Evolutionary conservation across 1,140 invertebrate genomes (phyloP), one percentile per base, ranked within the genome.

Genomic region (Hirudo medicinalis): DNA sequence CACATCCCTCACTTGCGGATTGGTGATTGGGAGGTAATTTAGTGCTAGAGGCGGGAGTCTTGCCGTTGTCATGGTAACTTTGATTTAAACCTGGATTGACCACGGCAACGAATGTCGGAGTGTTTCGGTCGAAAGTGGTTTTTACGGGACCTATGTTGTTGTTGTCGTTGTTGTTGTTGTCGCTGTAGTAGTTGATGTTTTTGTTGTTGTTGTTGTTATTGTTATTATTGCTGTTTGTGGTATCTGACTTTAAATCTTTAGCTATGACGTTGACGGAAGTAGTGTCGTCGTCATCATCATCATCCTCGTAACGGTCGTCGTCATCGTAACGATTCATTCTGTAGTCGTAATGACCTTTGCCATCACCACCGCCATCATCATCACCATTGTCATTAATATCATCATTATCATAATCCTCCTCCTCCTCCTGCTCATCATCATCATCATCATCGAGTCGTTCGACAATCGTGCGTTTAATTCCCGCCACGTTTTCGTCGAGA

Each of bases 81-180:
- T 49, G 43, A 49, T 49, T 49, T 49, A 49, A 5, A 49, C 43
- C 43, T 17, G 43, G 43, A 49, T 49, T 49, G 3, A 15, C 43
- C 43, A 13, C 11, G 15, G 13, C 43, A 49, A 49, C 43, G 43
- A 49, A 49, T 49, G 15, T 49, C 15, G 43, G 43, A 49, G 43
- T 63, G 57, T 25, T 9, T 25, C 57, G 3, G 57, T 63, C 11
- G 22, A 63, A 22, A 63, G 22, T 63, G 19, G 0, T 63, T 9
- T 63, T 63, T 22, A 25, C 29, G 57, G 8, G 29, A 63, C 29
- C 29, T 19, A 22, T 63, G 57, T 63, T 63, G 22, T n/a, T 63
- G 54, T 57, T 57, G 9, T n/a, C 9, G 54, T 57, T n/a, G 54
- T 57, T 57, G 54, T 20, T 57, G 54, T 57, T 25, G 54, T 57